Base-by-base conservation (phyloP, 2,888 invertebrate genomes). In the Atherix ibis region DNA sequence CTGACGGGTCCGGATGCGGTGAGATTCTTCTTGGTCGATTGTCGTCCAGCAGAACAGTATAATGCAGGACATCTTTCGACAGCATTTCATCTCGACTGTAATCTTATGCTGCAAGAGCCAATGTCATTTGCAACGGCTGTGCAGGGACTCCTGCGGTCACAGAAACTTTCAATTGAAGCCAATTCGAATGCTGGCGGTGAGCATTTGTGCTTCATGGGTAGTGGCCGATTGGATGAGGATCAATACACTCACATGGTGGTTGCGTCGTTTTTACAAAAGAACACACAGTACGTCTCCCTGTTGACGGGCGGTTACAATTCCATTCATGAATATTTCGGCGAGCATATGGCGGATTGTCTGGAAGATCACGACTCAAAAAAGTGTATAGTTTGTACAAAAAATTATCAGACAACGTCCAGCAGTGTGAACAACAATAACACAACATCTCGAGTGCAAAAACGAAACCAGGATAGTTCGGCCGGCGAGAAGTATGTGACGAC, bases 231-330 rank as follows among this genome's bases (percentile, higher is more conserved):
- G 46, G 91, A 92, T 52, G 88, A 91, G 63, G 94, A 95, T 58
- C 85, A 85, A 48, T 92, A 91, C 54, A 89, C 94, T 13, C 84
- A 94, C 55, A 98, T 98, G 97, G 94, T 95, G 16, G 87, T 98
- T 12, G 89, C 97, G 5, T 88, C 89, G 36, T 95, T 98, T 59
- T 67, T 98, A 30, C 94, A 95, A 61, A 82, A 85, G 54, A 84
- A 88, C 53, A 85, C 84, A 1, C 81, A 83, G 48, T 94, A 87
- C 56, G 87, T 98, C 30, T 88, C 91, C 31, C 73, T 94, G 62
- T 70, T 94, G 14, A 78, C 80, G 43, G 92, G 94, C 37, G 97
- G 97, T 3, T 97, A 92, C 62, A 66, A 68, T 47, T 77, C 82
- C 17, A 74, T 85, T 43, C 85, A 85, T 51, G 79, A 83, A 44